Conservation (phyloP, 2,888 invertebrate species). For the Rhamnusium bicolor region DNA sequence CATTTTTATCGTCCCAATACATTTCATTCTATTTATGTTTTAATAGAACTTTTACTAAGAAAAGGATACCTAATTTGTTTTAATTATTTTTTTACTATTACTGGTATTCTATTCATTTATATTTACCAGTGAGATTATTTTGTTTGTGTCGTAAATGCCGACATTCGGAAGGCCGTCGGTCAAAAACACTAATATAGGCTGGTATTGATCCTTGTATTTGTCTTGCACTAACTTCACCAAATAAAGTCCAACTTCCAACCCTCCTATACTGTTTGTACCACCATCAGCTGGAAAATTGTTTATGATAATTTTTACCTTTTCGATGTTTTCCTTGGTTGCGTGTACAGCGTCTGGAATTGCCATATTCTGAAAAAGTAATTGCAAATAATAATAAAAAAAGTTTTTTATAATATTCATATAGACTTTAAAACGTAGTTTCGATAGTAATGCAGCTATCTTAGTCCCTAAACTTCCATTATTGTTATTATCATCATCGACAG, state of each 20-base stretch:
- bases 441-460: too few relatives aligned
- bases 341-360: constrained; percentile 71
- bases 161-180: constrained; percentile 78
- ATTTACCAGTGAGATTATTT: constrained; percentile 64
- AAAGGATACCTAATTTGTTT: too few relatives aligned
- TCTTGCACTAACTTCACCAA: constrained; percentile 53
- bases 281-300: constrained; percentile 72
- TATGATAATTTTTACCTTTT: constrained; percentile 74
- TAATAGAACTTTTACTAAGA: too few relatives aligned
- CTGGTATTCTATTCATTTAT: neutral
- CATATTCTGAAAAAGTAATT: constrained; percentile 48
- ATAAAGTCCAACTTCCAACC: constrained; percentile 72
- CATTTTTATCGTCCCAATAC: too few relatives aligned
- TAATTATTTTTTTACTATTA: neutral
- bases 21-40: too few relatives aligned
- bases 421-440: too few relatives aligned
- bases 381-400: neutral
- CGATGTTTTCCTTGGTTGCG: constrained; percentile 74
- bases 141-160: constrained; percentile 72
- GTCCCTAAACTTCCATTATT: too few relatives aligned
- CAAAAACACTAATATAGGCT: constrained; percentile 77
- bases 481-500: too few relatives aligned
- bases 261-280: constrained; percentile 79
- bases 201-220: constrained; percentile 61
- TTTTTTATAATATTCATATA: too few relatives aligned